Percentiles rank a stretch among this genome's conserved stretches.
Evolutionary conservation across 1,140 invertebrate species (phyloP).

Genomic region (Drosophila guanche): DNA sequence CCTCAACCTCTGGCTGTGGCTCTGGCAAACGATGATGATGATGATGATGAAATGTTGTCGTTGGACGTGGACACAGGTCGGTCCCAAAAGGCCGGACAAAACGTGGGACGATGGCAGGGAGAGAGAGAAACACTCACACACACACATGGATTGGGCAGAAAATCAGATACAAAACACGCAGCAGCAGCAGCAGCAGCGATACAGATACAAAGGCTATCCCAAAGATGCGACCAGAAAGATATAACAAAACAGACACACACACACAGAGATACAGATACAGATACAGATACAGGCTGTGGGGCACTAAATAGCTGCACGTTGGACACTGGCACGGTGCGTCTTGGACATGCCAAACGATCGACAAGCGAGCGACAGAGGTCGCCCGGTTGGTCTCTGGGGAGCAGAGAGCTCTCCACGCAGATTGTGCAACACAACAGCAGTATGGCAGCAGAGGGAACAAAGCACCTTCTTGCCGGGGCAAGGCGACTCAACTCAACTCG

Average conservation of each 20-base stretch:
- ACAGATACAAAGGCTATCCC: constrained; percentile 32
- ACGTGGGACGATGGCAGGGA: no score
- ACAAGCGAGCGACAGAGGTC: background rate
- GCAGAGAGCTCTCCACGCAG: constrained; percentile 68
- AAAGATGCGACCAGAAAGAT: no score
- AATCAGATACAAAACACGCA: constrained; percentile 68
- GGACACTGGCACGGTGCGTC: constrained; percentile 46
- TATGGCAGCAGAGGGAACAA: background rate
- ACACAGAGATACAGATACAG: constrained; percentile 21
- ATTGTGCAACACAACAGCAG: constrained; percentile 72
- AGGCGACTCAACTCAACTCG: no score
- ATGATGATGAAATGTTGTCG: constrained; percentile 80
- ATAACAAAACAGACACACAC: constrained; percentile 14
- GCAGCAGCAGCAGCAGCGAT: constrained; percentile 13
- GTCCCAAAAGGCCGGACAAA: constrained; percentile 46
- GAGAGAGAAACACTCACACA: constrained; percentile 14
- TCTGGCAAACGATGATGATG: constrained; percentile 28
- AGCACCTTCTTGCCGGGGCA: no score
- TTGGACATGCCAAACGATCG: constrained; percentile 78
- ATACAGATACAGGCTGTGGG: constrained; percentile 21
- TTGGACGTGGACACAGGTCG: constrained; percentile 79
- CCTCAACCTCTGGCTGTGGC: no score
- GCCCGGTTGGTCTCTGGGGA: constrained; percentile 53
- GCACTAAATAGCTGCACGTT: constrained; percentile 78
- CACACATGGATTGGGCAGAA: constrained; percentile 41